A percentile compares a stretch with the other conserved stretches of the same genome.
phyloP scores from a whole-genome alignment of 2,797 vertebrate genomes.

The Phrynocephalus vlangalii region DNA sequence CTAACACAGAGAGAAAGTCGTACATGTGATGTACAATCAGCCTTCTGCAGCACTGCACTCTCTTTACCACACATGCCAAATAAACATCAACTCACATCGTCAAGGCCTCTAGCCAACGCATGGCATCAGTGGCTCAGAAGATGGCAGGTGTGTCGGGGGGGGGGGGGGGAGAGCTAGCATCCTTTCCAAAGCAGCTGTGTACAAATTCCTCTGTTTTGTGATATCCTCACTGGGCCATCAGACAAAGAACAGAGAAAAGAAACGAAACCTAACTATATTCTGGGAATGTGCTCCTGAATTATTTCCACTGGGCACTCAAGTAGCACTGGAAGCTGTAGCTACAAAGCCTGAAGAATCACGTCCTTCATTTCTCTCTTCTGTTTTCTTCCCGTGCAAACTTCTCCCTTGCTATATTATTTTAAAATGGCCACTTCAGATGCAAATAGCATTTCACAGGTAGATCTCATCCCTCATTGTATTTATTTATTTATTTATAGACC shows the following conservation, averaged over 20 bases:
- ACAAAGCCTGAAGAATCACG: constrained; percentile 51
- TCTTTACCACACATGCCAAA: constrained; percentile 22
- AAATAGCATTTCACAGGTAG: constrained; percentile 56
- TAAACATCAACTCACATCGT: constrained; percentile 32
- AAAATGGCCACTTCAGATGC: constrained; percentile 58
- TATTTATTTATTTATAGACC: too few relatives aligned
- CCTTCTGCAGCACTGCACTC: constrained; percentile 29
- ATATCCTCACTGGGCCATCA: constrained; percentile 41
- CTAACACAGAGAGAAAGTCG: not conserved
- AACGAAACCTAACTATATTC: constrained; percentile 36
- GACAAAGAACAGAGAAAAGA: not conserved
- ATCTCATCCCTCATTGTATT: constrained; percentile 8
- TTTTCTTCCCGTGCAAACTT: constrained; percentile 57
- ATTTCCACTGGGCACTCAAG: constrained; percentile 47
- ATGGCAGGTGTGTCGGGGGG: not conserved
- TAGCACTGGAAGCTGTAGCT: constrained; percentile 26
- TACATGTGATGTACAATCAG: constrained; percentile 13
- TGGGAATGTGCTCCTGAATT: constrained; percentile 45
- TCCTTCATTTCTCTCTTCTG: constrained; percentile 58
- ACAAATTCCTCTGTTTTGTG: constrained; percentile 49
- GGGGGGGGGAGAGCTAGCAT: constrained; percentile 30
- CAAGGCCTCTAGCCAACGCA: constrained; percentile 34
- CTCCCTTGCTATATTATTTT: constrained; percentile 48
- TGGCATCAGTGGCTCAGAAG: constrained; percentile 32
- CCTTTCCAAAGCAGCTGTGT: constrained; percentile 21